Conservation (phyloP, 2,113 vertebrate species). For the Caranx ignobilis region DNA sequence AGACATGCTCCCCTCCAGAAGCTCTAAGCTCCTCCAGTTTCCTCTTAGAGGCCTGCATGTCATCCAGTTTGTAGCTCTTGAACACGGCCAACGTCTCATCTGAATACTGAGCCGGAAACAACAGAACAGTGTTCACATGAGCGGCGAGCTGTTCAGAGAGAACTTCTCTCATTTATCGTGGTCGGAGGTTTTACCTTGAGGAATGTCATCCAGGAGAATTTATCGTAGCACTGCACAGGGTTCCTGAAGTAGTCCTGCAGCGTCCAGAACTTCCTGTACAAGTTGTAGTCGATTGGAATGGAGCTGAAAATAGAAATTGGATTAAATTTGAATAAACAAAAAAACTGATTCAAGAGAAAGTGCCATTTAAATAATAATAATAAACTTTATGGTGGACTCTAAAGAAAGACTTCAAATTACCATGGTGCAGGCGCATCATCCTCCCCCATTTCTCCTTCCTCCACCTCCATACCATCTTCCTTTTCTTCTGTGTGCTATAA, state of each 20-base stretch:
- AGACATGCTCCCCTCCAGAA: conserved; percentile 92
- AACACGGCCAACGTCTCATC: conserved; percentile 98
- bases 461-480: conserved; percentile 96
- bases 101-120: conserved; percentile 86
- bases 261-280: conserved; percentile 99
- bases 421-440: conserved; percentile 93
- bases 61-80: conserved; percentile 97
- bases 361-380: background rate
- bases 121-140: background rate
- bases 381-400: background rate
- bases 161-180: too few species aligned
- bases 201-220: conserved; percentile 97
- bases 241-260: conserved; percentile 99
- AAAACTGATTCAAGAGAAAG: background rate
- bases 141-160: background rate
- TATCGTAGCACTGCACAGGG: conserved; percentile 97
- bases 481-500: conserved; percentile 90
- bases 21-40: conserved; percentile 95
- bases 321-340: background rate
- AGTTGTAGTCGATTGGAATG: conserved; percentile 98
- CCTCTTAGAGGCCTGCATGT: conserved; percentile 96
- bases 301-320: conserved; percentile 82
- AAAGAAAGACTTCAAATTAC: conserved; percentile 71
- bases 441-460: conserved; percentile 99
- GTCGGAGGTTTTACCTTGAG: conserved; percentile 89